Conservation (phyloP, 1,140 invertebrate species). For the Lucilia cuprina region DNA sequence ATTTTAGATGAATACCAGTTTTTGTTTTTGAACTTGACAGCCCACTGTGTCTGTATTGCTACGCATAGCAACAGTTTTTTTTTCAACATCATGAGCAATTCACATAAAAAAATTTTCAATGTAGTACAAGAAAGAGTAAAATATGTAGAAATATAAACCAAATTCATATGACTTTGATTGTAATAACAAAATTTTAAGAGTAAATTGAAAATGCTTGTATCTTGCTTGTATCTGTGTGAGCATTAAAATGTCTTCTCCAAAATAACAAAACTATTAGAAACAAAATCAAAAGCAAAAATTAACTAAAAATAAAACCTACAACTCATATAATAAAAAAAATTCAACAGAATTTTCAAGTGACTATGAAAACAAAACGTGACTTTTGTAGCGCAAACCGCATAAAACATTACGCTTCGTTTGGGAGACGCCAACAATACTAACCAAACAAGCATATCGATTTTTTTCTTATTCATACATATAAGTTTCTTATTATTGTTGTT, state of each 20-base stretch:
- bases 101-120: not conserved
- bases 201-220: no score
- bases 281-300: not conserved
- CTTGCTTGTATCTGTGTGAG: not conserved
- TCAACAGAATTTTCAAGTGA: not conserved
- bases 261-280: not conserved
- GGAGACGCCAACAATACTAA: not conserved
- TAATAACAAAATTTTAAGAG: not conserved
- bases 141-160: not conserved
- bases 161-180: not conserved
- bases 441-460: not conserved
- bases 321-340: no score
- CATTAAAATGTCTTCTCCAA: not conserved
- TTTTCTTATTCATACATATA: not conserved
- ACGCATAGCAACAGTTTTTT: slow-evolving; percentile 20
- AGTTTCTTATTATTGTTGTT: not conserved
- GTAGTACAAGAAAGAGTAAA: not conserved
- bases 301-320: not conserved
- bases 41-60: not conserved
- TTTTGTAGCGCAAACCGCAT: slow-evolving; percentile 13
- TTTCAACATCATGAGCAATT: not conserved
- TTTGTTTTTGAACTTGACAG: not conserved
- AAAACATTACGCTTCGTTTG: not conserved
- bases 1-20: not conserved
- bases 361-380: slow-evolving; percentile 21